Base-by-base conservation (phyloP, 2,888 invertebrate genomes). In the Mechanitis mazaeus region DNA sequence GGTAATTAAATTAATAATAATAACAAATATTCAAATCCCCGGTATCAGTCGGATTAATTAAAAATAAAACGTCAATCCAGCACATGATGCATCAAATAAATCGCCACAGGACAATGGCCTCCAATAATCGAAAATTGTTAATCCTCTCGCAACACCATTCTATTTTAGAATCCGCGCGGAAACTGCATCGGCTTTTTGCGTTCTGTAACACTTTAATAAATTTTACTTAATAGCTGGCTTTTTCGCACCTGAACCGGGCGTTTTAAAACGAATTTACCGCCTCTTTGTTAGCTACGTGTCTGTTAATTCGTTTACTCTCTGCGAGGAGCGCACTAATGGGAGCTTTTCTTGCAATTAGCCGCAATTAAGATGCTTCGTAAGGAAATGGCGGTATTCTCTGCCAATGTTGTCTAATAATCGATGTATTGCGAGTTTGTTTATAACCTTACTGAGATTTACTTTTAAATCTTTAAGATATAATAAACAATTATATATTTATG, bases 261-360 rank as follows among this genome's bases (percentile, higher is more conserved):
- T 84, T 85, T 85, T 84, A 79, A 83, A 87, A 82, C 75, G 80
- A 85, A 86, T 87, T 87, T 84, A 81, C 81, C 83, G 76, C 79
- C 77, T 79, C 81, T 79, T 76, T 76, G 79, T 78, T 78, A 76
- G 75, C 72, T 75, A 76, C 84, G 83, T 80, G 81, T 82, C 85
- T 82, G 84, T 84, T 87, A 87, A 87, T 87, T 86, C 85, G 85
- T 86, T 88, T 87, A 86, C 84, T 85, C 86, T 85, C 83, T 79
- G 81, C 81, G 72, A 75, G 74, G 75, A 76, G 76, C 73, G 75
- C 77, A 74, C 81, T 87, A 85, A 87, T 85, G 80, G 85, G 81
- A 78, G 84, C 83, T 86, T 85, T 85, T 82, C 87, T 85, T 79
- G 78, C 86, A 86, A 87, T 88, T 88, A 87, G 81, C 83, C 80